Base-by-base conservation (phyloP, 1,140 invertebrate genomes). In the Drosophila azteca region DNA sequence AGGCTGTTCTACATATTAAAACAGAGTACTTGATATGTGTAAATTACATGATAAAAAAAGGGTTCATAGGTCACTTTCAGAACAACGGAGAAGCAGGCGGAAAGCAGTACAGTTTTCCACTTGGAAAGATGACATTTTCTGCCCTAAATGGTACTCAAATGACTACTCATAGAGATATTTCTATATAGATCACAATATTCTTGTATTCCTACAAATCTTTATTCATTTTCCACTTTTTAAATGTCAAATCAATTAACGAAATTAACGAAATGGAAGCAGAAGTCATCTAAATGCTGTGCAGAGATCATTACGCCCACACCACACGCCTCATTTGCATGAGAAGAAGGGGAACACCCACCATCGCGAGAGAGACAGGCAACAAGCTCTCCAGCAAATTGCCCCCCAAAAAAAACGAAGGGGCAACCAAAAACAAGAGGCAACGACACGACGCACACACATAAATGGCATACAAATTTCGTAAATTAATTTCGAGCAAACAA, bases 291-390 rank as follows among this genome's bases (percentile, higher is more conserved):
- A 54, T 53, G 53, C 62, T 59, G 17, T 44, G 13, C 39, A 45
- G 35, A 29, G 35, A 7, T 53, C 51, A 15, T 44, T 66, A 75
- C 71, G 51, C 71, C 71, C 70, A 74, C 71, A 44, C 71, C 70
- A 75, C 53, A 39, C 35, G 41, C 43, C 66, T 72, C 70, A 74
- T 74, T 75, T 75, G 71, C 71, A 75, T 74, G 22, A 74, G 48
- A 51, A 55, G 51, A 44, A 62, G 31, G 15, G 15, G 17, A 13
- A 31, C 8, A 15, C 22, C 29, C n/a, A 49, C 9, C 17, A 44
- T 22, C 52, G 11, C 43, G 22, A 26, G 11, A 54, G 22, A 26
- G 11, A 17, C 31, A 35, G 46, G 13, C 48, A 39, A 53, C 26
- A 45, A 53, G 3, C 22, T 67, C 29, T 44, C 43, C 11, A 29